Base-by-base conservation (phyloP, 2,113 vertebrate genomes). In the Amphilophus citrinellus region DNA sequence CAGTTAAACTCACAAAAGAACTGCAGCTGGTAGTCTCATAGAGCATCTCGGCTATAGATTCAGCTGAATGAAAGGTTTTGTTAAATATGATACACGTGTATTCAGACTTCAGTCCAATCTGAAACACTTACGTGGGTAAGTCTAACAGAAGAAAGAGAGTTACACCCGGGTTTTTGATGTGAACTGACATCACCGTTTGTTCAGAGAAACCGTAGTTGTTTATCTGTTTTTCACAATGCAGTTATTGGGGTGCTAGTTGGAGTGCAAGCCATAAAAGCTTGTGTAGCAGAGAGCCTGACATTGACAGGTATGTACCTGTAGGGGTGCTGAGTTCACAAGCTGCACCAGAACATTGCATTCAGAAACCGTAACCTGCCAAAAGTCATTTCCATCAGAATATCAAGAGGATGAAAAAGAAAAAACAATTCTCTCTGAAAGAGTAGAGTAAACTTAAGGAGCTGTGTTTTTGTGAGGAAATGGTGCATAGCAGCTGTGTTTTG, bases 261-360 rank as follows among this genome's bases (percentile, higher is more conserved):
- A 80, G 47, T 50, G 57, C 2, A 10, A 56, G 35, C 73, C 8
- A 24, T 88, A 60, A 76, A 88, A 86, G 50, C 63, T 24, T 50
- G 60, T 79, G 42, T 27, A 39, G 53, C 17, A 30, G 65, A 76
- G 63, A 77, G 30, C 58, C 84, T 61, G 65, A 87, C 86, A 65
- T 62, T 89, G 84, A 87, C 85, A 90, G 84, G 87, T 82, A 17
- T 83, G 79, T 73, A 84, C 75, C 87, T 90, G 81, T 61, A 76
- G 79, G 85, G 77, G 47, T 65, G 66, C 66, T 71, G 53, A 84
- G 80, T 79, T 84, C 80, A 85, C 79, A 89, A 71, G 83, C 79
- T 78, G 84, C 77, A 87, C 58, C 75, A 58, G 68, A 85, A 88
- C 78, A 89, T 88, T 79, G 81, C 71, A 81, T 86, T 87, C 68